Base-by-base conservation (phyloP, 2,797 vertebrate genomes). In the Eulemur albifrons region DNA sequence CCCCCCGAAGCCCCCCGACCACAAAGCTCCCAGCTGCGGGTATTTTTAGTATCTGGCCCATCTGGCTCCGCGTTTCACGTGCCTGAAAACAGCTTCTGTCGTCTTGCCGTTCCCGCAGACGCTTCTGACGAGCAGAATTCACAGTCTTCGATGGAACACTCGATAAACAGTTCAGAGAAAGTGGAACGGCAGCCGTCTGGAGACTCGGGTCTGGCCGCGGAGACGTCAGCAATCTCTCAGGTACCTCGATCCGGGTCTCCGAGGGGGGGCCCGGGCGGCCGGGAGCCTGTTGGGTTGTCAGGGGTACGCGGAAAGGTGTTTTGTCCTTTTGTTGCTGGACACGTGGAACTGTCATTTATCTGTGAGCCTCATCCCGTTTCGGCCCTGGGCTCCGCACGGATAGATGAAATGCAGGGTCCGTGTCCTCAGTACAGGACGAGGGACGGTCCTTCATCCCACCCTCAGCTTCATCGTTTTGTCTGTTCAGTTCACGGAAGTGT, bases 211-310 rank as follows among this genome's bases (percentile, higher is more conserved):
- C 98, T 99, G 89, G 97, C 98, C 59, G 98, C 99, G 97, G 99
- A 99, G 98, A 98, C 98, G 59, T 98, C 98, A 94, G 99, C 99
- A 99, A 98, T 99, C 98, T 99, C 99, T 99, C 99, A 99, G 99
- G 99, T 99, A 99, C 98, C 83, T 48, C 43, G 63, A 11, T 43
- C 85, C 2, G 92, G 96, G 48, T 1, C 94, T 2, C 48, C 45
- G 35, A 93, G 59, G 43, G 67, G 45, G 45, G 38, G 0, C 48
- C 79, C 45, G 52, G 4, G 27, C 13, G 0, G 79, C 96, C 69
- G 0, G 79, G 92, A 59, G 54, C 88, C 85, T 3, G 1, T 7
- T 45, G 82, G 85, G 85, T 72, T 50, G 52, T 88, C 1, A 3
- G 35, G 38, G 86, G 76, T 48, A 40, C 2, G 18, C 45, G 21